Conservation (phyloP, 2,888 invertebrate species). For the Spisula solida region DNA sequence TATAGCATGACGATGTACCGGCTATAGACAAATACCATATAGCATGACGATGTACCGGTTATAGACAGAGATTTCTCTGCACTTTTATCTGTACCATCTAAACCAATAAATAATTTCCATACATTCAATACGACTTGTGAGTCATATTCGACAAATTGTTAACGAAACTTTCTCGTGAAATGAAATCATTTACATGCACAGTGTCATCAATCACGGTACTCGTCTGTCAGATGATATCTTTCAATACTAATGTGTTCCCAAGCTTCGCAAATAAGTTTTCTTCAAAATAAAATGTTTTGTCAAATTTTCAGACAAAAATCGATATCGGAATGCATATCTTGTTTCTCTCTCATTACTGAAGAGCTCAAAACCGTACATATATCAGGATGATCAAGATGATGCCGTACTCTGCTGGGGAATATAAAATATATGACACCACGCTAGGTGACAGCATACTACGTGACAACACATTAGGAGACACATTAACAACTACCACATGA, state of each 20-base stretch:
- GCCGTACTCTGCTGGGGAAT: not conserved
- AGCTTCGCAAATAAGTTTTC: not conserved
- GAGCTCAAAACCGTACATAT: not conserved
- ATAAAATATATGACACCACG: not conserved
- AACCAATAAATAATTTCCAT: not conserved
- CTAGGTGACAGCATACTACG: too few species aligned
- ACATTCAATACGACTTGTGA: not conserved
- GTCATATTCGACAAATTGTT: conserved; percentile 9
- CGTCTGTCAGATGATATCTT: not conserved
- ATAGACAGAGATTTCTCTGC: not conserved
- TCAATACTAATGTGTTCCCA: not conserved
- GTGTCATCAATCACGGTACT: not conserved
- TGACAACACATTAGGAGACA: too few species aligned
- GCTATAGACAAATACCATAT: too few species aligned
- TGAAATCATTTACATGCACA: conserved; percentile 4
- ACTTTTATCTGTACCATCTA: not conserved
- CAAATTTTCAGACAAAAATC: conserved; percentile 14
- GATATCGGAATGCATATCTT: not conserved
- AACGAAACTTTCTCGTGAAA: not conserved
- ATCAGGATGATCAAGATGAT: not conserved
- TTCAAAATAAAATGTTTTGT: not conserved
- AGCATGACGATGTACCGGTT: too few species aligned
- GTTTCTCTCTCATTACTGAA: not conserved
- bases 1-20: too few species aligned
- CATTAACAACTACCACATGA: too few species aligned